phyloP scores from a whole-genome alignment of 1,140 invertebrate species.

The Pseudomyrmex dendroicus region DNA sequence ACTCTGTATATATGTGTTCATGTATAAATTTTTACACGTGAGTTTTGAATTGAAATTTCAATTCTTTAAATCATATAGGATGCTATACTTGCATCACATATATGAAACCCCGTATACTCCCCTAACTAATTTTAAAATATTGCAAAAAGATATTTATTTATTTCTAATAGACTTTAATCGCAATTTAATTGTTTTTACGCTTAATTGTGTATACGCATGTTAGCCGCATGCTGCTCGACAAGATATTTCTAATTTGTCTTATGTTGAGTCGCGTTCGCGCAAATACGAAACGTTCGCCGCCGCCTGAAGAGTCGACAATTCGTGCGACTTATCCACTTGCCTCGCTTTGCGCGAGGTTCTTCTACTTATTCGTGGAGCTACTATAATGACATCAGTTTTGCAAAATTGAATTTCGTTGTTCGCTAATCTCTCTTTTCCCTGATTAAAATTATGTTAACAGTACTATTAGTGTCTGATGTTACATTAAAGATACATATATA shows the following conservation, averaged over 20 bases:
- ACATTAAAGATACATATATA: too few species aligned
- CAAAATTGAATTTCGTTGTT: constrained; percentile 59
- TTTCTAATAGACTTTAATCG: too few species aligned
- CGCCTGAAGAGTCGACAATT: constrained; percentile 16
- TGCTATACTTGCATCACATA: too few species aligned
- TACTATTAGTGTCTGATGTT: too few species aligned
- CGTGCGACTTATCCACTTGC: constrained; percentile 33
- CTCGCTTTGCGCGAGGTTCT: constrained; percentile 43
- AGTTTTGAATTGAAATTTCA: too few species aligned
- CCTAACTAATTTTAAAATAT: too few species aligned
- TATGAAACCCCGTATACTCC: too few species aligned
- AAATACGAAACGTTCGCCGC: constrained; percentile 45
- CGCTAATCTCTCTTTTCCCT: neutral
- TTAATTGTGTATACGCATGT: neutral
- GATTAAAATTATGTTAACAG: neutral
- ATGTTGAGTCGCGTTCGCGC: constrained; percentile 49
- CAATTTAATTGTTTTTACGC: too few species aligned
- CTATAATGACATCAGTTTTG: constrained; percentile 52
- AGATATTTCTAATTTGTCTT: constrained; percentile 24
- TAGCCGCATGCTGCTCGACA: neutral
- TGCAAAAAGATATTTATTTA: too few species aligned
- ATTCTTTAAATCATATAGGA: too few species aligned
- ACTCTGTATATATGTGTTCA: too few species aligned
- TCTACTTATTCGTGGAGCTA: constrained; percentile 42
- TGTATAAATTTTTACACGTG: too few species aligned